A percentile compares a stretch with the other conserved stretches of the same genome.
These are phyloP conservation scores for Drosophila bifasciata DNA, from an alignment of 1,140 invertebrate genomes.

Conservation along the genomic window DNA sequence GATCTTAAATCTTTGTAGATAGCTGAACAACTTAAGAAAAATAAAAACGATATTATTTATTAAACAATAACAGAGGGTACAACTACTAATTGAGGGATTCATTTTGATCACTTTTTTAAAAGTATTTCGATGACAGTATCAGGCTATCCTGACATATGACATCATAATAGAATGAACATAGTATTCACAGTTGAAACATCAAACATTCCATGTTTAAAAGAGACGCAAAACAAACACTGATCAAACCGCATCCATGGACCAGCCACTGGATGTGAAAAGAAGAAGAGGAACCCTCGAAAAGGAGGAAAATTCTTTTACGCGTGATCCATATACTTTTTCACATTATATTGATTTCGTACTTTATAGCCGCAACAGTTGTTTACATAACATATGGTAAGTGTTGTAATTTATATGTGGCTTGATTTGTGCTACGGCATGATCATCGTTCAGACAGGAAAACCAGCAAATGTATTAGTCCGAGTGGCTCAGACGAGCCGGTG, in stretches of 20 bases:
- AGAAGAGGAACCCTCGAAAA: neutral
- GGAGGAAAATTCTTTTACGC: neutral
- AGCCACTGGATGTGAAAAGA: neutral
- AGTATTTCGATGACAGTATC: too few relatives aligned
- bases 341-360: conserved; percentile 30
- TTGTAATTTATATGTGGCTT: neutral
- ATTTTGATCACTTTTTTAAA: too few relatives aligned
- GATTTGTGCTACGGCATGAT: too few relatives aligned
- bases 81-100: too few relatives aligned
- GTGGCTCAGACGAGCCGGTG: neutral
- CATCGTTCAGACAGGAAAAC: conserved; percentile 4
- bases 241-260: neutral
- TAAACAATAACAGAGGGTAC: neutral
- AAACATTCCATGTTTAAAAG: too few relatives aligned
- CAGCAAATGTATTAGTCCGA: neutral
- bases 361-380: conserved; percentile 20
- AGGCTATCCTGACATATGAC: too few relatives aligned
- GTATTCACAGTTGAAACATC: too few relatives aligned
- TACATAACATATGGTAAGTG: conserved; percentile 20
- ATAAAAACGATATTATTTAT: conserved; percentile 30
- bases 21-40: conserved; percentile 1
- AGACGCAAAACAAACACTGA: neutral
- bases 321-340: conserved; percentile 32
- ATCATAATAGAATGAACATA: too few relatives aligned
- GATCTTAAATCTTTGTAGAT: neutral